Conservation (phyloP, 2,888 invertebrate genomes). For the Homarus gammarus region DNA sequence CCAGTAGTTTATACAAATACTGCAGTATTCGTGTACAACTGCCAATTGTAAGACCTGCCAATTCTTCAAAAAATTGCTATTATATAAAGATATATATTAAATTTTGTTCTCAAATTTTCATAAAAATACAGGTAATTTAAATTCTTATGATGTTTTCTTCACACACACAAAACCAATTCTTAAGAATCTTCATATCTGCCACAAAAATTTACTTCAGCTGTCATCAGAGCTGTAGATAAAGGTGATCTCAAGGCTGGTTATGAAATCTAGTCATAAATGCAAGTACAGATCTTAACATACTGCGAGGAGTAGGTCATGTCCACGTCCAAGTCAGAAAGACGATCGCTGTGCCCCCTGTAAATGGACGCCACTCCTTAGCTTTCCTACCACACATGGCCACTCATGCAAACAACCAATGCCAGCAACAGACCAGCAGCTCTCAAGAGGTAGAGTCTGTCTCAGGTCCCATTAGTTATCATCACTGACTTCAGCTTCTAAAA, state of each 20-base stretch:
- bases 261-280: slow-evolving; percentile 38
- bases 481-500: not conserved
- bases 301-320: slow-evolving; percentile 71
- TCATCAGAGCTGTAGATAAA: not conserved
- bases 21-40: not conserved
- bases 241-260: slow-evolving; percentile 47
- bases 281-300: slow-evolving; percentile 65
- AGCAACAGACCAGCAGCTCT: slow-evolving; percentile 17
- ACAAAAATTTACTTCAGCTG: not conserved
- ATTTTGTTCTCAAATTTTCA: not conserved
- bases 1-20: not conserved
- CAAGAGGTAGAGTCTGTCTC: not conserved
- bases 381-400: slow-evolving; percentile 47
- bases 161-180: too few relatives aligned
- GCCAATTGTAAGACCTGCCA: not conserved
- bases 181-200: not conserved
- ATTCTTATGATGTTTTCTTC: too few relatives aligned
- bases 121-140: too few relatives aligned
- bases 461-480: not conserved
- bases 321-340: slow-evolving; percentile 73
- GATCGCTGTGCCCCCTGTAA: slow-evolving; percentile 75
- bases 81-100: not conserved
- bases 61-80: not conserved
- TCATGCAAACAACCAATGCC: slow-evolving; percentile 50
- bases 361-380: slow-evolving; percentile 68